These are phyloP conservation scores for Eidolon dupreanum DNA, from an alignment of 2,797 vertebrate species.

Conservation along the genomic window DNA sequence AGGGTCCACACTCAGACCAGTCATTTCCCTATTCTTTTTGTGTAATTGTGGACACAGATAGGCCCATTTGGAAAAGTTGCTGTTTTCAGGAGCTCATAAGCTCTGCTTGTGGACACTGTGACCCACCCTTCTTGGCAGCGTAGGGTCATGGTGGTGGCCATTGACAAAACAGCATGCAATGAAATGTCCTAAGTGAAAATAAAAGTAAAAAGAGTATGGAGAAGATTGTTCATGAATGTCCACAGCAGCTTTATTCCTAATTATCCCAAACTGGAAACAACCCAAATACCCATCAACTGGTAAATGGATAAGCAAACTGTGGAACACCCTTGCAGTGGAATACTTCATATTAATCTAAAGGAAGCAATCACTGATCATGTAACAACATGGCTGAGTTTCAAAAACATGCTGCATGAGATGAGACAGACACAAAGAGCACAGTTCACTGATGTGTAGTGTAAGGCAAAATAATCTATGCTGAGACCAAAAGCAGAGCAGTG, in stretches of 20 bases:
- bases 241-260: not conserved
- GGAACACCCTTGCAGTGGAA: no score
- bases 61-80: not conserved
- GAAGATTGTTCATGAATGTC: not conserved
- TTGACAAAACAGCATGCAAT: not conserved
- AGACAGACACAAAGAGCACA: not conserved
- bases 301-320: no score
- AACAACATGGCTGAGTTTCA: not conserved
- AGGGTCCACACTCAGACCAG: not conserved
- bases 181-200: not conserved
- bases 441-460: not conserved
- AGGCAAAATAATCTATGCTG: not conserved
- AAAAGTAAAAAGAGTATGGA: not conserved
- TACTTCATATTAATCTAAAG: not conserved
- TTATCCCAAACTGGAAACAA: not conserved
- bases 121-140: not conserved
- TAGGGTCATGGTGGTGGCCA: not conserved
- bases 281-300: not conserved
- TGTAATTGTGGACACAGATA: not conserved
- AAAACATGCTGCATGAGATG: accelerated
- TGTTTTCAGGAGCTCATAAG: not conserved
- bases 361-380: not conserved
- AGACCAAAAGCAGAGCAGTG: not conserved
- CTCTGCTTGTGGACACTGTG: not conserved
- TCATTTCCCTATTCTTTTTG: not conserved